A percentile compares a stretch with the other conserved stretches of the same genome.
Evolutionary conservation across 1,140 invertebrate genomes (phyloP).

Genomic region (Drosophila quadrilineata): DNA sequence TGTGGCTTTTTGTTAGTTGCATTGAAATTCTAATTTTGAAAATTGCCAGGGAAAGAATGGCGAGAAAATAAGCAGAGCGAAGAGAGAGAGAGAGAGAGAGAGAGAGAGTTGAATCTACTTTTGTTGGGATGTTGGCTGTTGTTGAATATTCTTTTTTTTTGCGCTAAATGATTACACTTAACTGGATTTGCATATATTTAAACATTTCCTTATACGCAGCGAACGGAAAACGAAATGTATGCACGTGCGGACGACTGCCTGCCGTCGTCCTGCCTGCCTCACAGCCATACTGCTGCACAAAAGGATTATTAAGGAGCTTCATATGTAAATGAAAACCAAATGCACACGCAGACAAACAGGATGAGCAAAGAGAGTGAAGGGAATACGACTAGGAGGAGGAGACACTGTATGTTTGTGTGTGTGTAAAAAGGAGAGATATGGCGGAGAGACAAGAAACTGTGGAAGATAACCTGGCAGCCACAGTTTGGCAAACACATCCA

Average conservation of each 20-base stretch:
- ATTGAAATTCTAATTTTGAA: slow-evolving; percentile 71
- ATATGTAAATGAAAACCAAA: slow-evolving; percentile 81
- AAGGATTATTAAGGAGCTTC: slow-evolving; percentile 80
- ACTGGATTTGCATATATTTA: slow-evolving; percentile 80
- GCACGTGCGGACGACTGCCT: slow-evolving; percentile 50
- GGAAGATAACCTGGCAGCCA: slow-evolving; percentile 75
- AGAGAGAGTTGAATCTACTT: slow-evolving; percentile 28
- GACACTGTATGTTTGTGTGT: neutral
- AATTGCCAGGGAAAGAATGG: slow-evolving; percentile 23
- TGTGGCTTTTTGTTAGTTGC: slow-evolving; percentile 50
- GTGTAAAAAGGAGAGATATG: neutral
- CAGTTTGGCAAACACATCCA: slow-evolving; percentile 69
- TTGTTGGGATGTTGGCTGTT: slow-evolving; percentile 29
- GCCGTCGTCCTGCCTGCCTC: neutral
- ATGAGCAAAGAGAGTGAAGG: slow-evolving; percentile 2
- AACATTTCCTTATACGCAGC: slow-evolving; percentile 74
- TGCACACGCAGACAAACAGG: slow-evolving; percentile 62
- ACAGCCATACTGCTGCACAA: slow-evolving; percentile 68
- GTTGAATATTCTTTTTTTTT: slow-evolving; percentile 58
- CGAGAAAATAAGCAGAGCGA: neutral
- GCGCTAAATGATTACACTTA: slow-evolving; percentile 79
- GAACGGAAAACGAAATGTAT: slow-evolving; percentile 72
- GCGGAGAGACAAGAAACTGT: slow-evolving; percentile 28
- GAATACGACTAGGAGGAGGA: neutral
- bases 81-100: neutral